A percentile compares a stretch with the other conserved stretches of the same genome.
phyloP scores from a whole-genome alignment of 23 tunicate species.

The Phallusia fumigata region DNA sequence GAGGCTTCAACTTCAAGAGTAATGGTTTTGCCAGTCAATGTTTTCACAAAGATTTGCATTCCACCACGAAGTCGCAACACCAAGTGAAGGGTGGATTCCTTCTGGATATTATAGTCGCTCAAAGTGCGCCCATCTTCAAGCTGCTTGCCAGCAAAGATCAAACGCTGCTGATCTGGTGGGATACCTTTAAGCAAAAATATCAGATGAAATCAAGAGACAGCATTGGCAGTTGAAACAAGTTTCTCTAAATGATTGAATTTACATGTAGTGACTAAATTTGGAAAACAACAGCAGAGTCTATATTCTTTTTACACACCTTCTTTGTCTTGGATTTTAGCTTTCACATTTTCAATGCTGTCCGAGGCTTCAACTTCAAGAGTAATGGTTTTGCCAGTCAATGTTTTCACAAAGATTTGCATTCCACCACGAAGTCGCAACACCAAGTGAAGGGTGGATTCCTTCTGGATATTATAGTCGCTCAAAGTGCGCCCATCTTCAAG shows the following conservation, averaged over 20 bases:
- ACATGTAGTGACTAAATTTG: too few relatives aligned
- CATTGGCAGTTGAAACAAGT: too few relatives aligned
- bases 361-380: constrained; percentile 86
- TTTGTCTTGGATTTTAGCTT: constrained; percentile 81
- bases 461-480: constrained; percentile 97
- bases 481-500: constrained; percentile 99
- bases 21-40: constrained; percentile 83
- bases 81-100: constrained; percentile 89
- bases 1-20: constrained; percentile 95
- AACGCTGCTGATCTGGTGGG: constrained; percentile 97
- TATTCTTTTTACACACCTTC: constrained; percentile 39
- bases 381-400: constrained; percentile 83
- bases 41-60: constrained; percentile 1
- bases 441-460: constrained; percentile 89
- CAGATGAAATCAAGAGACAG: neutral
- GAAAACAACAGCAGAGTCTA: too few relatives aligned
- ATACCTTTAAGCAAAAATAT: constrained; percentile 46
- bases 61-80: constrained; percentile 97
- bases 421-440: constrained; percentile 97
- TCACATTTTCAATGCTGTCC: constrained; percentile 83
- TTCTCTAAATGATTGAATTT: too few relatives aligned
- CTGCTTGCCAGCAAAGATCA: constrained; percentile 99
- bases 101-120: constrained; percentile 97
- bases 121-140: constrained; percentile 99
- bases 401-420: constrained; percentile 4